Evolutionary conservation across 2,888 invertebrate species (phyloP).

Genomic region (Eupithecia insigniata): DNA sequence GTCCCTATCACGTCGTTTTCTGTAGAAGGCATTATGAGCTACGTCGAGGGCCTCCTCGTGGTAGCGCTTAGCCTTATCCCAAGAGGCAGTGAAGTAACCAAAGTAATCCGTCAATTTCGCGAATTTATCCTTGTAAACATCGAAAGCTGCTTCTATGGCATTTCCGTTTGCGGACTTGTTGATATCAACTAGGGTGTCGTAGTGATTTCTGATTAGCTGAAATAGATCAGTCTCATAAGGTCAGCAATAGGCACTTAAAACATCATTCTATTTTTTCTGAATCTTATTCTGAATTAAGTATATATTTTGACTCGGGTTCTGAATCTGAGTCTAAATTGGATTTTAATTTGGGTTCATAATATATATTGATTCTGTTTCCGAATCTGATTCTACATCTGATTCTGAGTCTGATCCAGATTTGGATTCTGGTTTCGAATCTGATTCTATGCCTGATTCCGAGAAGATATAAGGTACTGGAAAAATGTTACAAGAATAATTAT

Average conservation of each 20-base stretch:
- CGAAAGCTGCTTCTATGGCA: constrained; percentile 16
- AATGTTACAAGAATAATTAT: too few species aligned
- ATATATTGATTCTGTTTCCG: neutral
- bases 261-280: too few species aligned
- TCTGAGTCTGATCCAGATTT: neutral
- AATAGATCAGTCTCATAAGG: neutral
- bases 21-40: constrained; percentile 9
- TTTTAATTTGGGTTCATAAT: too few species aligned
- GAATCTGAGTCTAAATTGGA: neutral
- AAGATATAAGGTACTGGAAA: neutral
- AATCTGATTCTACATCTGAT: neutral
- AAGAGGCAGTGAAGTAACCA: constrained; percentile 4
- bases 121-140: constrained; percentile 12
- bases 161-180: constrained; percentile 26
- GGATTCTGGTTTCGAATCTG: neutral
- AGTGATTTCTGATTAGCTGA: constrained; percentile 28
- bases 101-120: neutral
- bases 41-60: constrained; percentile 6
- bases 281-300: neutral
- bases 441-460: neutral
- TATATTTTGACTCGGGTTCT: neutral
- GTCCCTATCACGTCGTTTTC: constrained; percentile 6
- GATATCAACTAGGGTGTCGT: constrained; percentile 25
- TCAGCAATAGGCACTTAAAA: neutral
- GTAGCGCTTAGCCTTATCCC: constrained; percentile 5